A percentile compares a stretch with the other conserved stretches of the same genome.
These are phyloP conservation scores for Lumbricus terrestris DNA, from an alignment of 2,888 invertebrate genomes.

Conservation along the genomic window DNA sequence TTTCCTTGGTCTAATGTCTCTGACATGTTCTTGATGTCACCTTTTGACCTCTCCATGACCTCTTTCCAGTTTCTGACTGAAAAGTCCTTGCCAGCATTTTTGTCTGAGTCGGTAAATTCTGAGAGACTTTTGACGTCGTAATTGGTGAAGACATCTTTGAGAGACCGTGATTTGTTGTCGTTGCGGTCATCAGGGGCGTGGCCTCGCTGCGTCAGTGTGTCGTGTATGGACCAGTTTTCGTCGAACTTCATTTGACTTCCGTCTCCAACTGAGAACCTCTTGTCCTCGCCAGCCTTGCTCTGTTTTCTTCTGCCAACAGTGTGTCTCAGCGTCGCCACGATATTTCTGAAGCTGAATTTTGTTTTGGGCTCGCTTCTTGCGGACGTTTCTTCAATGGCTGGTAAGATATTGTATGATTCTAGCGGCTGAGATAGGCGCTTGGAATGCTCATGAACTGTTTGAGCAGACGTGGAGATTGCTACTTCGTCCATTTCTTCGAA, in stretches of 20 bases:
- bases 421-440: neutral
- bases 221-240: constrained; percentile 7
- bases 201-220: neutral
- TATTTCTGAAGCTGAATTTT: neutral
- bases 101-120: neutral
- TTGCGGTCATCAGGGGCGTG: neutral
- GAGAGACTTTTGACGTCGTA: neutral
- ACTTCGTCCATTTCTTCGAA: neutral
- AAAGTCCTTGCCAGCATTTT: neutral
- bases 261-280: neutral
- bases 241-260: neutral
- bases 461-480: neutral
- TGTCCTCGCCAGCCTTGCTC: neutral
- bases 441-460: neutral
- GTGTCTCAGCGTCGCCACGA: neutral
- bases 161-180: neutral
- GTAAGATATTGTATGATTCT: neutral
- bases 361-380: neutral
- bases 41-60: neutral
- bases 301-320: neutral
- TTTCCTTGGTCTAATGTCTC: neutral
- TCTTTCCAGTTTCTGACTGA: constrained; percentile 11
- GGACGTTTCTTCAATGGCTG: neutral
- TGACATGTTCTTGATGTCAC: neutral
- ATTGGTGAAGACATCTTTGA: neutral